Base-by-base conservation (phyloP, 1,140 invertebrate species). In the Archegozetes longisetosus region DNA sequence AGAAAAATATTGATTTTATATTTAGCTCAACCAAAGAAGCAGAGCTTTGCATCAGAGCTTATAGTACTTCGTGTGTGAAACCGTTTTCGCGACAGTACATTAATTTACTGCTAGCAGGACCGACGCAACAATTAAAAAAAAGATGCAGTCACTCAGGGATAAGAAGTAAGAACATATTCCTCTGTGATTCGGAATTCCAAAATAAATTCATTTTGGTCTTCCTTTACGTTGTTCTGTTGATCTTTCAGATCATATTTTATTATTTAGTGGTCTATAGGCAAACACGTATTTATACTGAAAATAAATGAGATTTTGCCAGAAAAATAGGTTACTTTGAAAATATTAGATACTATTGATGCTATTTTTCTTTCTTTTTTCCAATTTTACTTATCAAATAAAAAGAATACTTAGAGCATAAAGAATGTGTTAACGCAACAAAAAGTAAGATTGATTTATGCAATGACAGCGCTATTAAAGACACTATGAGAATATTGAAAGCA, bases 11-110 rank as follows among this genome's bases (percentile, higher is more conserved):
- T 40, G 6, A 9, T 9, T 40, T 40, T 9, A 40, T 40, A 25
- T 17, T 57, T 20, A 61, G 60, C 28, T 22, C 29, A 13, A 27
- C 46, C n/a, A 51, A 52, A 29, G 54, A 55, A 51, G 60, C 60
- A 1, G 60, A 61, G 50, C 12, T 12, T 4, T 61, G 60, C 23
- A 25, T 61, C 4, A 53, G 60, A 9, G 14, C 56, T 12, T 61
- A 53, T 58, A 46, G 17, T 24, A 61, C n/a, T 52, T 14, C 25
- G 14, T 61, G 60, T 57, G 53, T 61, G 20, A 61, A 61, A 53
- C 53, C 60, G 28, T 61, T 61, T 26, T 53, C 53, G 9, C 53
- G 54, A 51, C 60, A 61, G 25, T 61, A 61, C 50, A 50, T 61
- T 23, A 61, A 61, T 50, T 20, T 61, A 24, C 50, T 61, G 60